Evolutionary conservation across 2,888 invertebrate species (phyloP).

Genomic region (Epiblema foenella): DNA sequence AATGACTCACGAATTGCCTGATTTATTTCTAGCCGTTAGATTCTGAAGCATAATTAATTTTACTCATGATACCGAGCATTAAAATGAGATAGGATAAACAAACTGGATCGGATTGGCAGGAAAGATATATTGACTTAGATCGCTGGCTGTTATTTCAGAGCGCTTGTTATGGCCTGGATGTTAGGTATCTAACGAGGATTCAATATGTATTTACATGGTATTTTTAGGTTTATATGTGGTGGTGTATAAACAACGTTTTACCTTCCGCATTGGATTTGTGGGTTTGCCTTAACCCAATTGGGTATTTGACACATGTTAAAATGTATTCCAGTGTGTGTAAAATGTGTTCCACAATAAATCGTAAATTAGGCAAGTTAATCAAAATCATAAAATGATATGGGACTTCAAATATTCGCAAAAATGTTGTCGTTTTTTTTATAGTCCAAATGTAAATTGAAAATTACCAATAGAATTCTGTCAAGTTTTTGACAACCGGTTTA

Average conservation of each 20-base stretch:
- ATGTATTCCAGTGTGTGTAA: too few species aligned
- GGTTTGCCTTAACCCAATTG: too few species aligned
- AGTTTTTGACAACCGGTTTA: too few species aligned
- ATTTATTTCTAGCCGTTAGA: slow-evolving; percentile 33
- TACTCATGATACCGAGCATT: slow-evolving; percentile 31
- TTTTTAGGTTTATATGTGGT: neutral
- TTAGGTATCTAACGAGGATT: slow-evolving; percentile 1
- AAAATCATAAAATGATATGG: too few species aligned
- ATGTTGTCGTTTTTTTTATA: too few species aligned
- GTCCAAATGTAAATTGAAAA: too few species aligned
- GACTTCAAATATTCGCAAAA: too few species aligned
- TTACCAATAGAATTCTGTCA: too few species aligned
- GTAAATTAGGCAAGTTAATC: too few species aligned
- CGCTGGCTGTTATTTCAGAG: slow-evolving; percentile 31
- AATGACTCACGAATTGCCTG: slow-evolving; percentile 27
- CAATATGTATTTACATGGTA: slow-evolving; percentile 9
- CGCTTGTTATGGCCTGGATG: slow-evolving; percentile 3
- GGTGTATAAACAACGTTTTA: slow-evolving; percentile 7
- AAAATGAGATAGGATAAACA: slow-evolving; percentile 32
- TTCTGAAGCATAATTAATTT: slow-evolving; percentile 30
- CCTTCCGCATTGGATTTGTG: too few species aligned
- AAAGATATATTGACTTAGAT: slow-evolving; percentile 37
- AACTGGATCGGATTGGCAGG: slow-evolving; percentile 30
- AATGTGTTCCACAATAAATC: too few species aligned
- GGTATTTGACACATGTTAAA: too few species aligned